Evolutionary conservation across 2,113 vertebrate genomes (phyloP), one percentile per base, ranked within the genome.

Genomic region (Sakesphorus luctuosus): DNA sequence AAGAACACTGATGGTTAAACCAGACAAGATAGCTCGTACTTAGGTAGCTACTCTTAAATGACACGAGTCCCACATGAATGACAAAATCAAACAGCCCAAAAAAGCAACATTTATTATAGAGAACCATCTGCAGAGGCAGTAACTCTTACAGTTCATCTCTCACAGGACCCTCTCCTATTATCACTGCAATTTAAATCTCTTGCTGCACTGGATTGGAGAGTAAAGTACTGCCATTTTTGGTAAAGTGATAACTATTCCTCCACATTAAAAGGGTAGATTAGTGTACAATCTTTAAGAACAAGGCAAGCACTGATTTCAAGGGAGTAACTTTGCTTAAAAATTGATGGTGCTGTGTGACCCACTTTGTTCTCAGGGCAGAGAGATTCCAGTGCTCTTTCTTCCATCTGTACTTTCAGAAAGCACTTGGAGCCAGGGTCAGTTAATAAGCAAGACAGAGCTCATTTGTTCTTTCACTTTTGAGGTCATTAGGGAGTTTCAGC

Each of bases 311-410:
- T 59, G 40, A 90, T 72, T 92, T 53, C 29, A 68, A 59, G 35
- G 71, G 61, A 91, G 53, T 49, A 79, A 49, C 38, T 84, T 84
- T 74, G 38, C 44, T 94, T 85, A 83, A 91, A 85, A 95, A 86
- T 46, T 82, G 38, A 79, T 94, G 46, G 43, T 90, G 46, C 15
- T 82, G 6, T 44, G 58, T 89, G 73, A 87, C 58, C 24, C 44
- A 58, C 35, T 84, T 89, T 84, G 61, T 72, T 90, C 83, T 25
- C 40, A 92, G 73, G 79, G 62, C 83, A 89, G n/a, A 47, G 35
- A 46, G 20, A 56, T 52, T 73, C 81, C 83, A 75, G 24, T 44
- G 29, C 35, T 89, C 68, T 75, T 84, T 79, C 43, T 56, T 47
- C 85, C 77, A 59, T 24, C 66, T 8, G 1, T 38, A 26, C 59